These are phyloP conservation scores for Dipodomys spectabilis DNA, from an alignment of 2,113 vertebrate species.

Conservation along the genomic window DNA sequence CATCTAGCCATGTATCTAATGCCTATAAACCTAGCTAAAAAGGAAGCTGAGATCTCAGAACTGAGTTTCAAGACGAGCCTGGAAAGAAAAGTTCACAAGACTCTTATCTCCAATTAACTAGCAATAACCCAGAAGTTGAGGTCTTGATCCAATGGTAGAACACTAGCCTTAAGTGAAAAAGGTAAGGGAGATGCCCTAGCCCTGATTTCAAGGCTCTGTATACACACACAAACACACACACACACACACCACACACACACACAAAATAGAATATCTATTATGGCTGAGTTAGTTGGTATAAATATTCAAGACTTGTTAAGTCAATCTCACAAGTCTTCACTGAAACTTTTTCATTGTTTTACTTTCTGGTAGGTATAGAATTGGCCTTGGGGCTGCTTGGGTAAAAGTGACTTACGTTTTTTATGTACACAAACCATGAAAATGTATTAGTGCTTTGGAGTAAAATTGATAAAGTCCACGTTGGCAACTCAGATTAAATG, in stretches of 20 bases:
- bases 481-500: neutral
- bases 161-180: no score
- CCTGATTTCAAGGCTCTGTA: no score
- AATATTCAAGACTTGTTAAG: neutral
- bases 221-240: no score
- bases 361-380: neutral
- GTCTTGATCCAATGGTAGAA: no score
- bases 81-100: no score
- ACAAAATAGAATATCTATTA: neutral
- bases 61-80: no score
- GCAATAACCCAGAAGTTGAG: no score
- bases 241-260: no score
- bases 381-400: neutral
- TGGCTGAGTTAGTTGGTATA: neutral
- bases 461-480: neutral
- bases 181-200: no score
- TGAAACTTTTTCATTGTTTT: neutral
- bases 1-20: neutral
- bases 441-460: neutral
- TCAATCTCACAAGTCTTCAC: neutral
- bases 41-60: no score
- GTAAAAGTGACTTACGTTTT: neutral
- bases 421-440: neutral
- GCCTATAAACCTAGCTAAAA: no score
- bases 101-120: no score